Percentiles rank a stretch among this genome's conserved stretches.
Conservation (phyloP, 2,797 vertebrate species). For the Australoheros facetus region DNA sequence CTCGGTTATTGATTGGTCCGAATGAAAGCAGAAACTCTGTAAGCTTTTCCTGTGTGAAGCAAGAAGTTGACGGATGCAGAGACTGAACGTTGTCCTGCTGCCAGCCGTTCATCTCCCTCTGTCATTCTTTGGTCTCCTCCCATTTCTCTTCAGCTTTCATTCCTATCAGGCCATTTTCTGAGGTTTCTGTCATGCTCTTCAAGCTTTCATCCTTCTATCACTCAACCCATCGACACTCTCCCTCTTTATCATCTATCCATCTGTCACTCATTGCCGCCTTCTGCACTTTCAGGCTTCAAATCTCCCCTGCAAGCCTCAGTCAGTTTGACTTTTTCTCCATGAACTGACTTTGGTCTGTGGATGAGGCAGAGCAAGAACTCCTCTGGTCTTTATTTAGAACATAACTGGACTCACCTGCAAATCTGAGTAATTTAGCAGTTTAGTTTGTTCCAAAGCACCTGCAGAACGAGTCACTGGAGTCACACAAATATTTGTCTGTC, state of each 20-base stretch:
- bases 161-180: conserved; percentile 6
- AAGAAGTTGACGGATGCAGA: conserved; percentile 66
- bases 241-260: conserved; percentile 5
- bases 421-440: not conserved
- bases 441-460: not conserved
- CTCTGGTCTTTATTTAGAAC: not conserved
- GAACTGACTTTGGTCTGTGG: not conserved
- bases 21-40: conserved; percentile 43
- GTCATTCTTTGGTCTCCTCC: conserved; percentile 21
- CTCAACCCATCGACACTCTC: not conserved
- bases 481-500: not conserved
- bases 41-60: conserved; percentile 50
- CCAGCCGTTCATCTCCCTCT: conserved; percentile 18
- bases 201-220: conserved; percentile 25
- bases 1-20: conserved; percentile 44
- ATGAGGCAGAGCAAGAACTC: not conserved
- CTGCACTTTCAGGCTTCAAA: not conserved
- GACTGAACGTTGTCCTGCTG: conserved; percentile 24
- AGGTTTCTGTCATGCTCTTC: not conserved
- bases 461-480: not conserved
- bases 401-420: not conserved
- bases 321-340: not conserved
- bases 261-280: conserved; percentile 24
- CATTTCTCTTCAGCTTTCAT: conserved; percentile 1
- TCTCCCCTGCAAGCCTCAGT: not conserved